These are phyloP conservation scores for Pygoscelis adeliae DNA, from an alignment of 2,113 vertebrate genomes.

Conservation along the genomic window DNA sequence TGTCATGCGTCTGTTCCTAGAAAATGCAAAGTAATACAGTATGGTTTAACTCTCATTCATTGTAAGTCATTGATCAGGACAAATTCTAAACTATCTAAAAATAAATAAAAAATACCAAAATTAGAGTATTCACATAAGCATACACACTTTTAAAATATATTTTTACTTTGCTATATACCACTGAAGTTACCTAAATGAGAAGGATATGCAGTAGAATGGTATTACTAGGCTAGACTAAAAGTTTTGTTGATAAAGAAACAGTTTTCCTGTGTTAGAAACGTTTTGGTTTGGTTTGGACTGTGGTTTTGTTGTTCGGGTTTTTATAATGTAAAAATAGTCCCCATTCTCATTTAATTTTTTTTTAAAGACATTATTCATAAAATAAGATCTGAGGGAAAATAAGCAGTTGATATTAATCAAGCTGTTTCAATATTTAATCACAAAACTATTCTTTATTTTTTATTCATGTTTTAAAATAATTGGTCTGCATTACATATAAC, in stretches of 20 bases:
- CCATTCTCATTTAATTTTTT: neutral
- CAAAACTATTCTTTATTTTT: neutral
- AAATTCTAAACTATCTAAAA: neutral
- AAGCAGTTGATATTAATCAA: neutral
- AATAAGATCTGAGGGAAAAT: neutral
- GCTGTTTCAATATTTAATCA: neutral
- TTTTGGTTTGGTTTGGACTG: neutral
- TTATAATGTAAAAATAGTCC: neutral
- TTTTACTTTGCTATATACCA: neutral
- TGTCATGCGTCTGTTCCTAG: neutral
- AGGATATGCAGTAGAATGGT: neutral
- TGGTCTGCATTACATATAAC: rapidly evolving
- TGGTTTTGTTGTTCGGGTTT: neutral
- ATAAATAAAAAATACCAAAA: neutral
- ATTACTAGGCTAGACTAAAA: neutral
- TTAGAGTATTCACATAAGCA: neutral
- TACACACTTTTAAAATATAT: neutral
- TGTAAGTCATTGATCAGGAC: neutral
- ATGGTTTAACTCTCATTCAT: neutral
- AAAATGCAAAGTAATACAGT: neutral
- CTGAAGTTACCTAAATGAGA: neutral
- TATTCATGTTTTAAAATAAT: neutral
- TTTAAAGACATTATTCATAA: neutral
- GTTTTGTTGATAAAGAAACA: neutral
- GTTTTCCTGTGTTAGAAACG: neutral